Conservation (phyloP, 2,113 vertebrate genomes). For the Dasyprocta punctata region DNA sequence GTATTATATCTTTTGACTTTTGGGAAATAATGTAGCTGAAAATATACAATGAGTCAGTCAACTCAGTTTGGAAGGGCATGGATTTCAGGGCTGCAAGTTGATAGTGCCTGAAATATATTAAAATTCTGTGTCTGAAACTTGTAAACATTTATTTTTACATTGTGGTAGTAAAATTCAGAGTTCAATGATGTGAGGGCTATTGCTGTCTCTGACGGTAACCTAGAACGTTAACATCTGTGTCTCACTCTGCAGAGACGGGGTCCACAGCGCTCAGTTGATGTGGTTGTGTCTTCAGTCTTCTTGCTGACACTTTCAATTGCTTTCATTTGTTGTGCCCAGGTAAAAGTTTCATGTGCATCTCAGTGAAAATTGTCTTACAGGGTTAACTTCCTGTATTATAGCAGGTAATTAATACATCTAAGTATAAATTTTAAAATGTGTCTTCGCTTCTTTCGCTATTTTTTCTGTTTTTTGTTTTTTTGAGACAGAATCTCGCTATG, state of each 20-base stretch:
- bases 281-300: conserved; percentile 97
- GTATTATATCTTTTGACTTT: background rate
- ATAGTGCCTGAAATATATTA: background rate
- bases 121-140: background rate
- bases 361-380: background rate
- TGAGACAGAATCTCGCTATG: no score
- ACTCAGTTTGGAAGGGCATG: background rate
- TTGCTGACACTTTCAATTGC: conserved; percentile 95
- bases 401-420: background rate
- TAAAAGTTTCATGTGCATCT: conserved; percentile 77
- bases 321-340: conserved; percentile 98
- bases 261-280: conserved; percentile 97
- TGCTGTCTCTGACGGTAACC: rapidly evolving
- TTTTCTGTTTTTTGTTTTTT: no score
- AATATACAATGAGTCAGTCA: background rate
- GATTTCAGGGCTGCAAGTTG: background rate
- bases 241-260: conserved; percentile 92
- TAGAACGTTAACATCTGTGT: rapidly evolving
- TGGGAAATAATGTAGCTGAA: background rate
- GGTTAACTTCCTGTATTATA: background rate
- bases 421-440: background rate
- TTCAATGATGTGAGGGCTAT: background rate
- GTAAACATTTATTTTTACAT: background rate
- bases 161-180: background rate
- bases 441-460: conserved; percentile 8